phyloP scores from a whole-genome alignment of 2,888 invertebrate genomes.

The Hedya salicella region DNA sequence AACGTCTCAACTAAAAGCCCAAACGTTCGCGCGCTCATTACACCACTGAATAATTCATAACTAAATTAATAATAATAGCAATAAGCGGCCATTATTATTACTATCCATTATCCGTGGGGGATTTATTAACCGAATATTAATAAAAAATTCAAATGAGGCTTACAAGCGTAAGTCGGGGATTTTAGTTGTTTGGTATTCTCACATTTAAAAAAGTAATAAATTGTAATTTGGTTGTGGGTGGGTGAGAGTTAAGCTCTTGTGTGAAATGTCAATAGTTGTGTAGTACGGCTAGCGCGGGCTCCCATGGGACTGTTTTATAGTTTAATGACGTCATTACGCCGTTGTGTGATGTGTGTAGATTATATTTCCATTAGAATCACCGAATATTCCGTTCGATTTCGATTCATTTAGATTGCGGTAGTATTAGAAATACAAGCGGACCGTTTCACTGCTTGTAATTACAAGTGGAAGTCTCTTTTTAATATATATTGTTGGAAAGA shows the following conservation, averaged over 20 bases:
- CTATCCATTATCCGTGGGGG: slow-evolving; percentile 47
- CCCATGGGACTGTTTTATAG: slow-evolving; percentile 29
- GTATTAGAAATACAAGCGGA: too few species aligned
- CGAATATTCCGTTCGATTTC: too few species aligned
- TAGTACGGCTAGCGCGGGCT: slow-evolving; percentile 30
- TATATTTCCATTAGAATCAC: neutral
- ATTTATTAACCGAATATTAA: slow-evolving; percentile 71
- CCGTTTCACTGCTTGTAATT: too few species aligned
- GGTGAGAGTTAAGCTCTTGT: slow-evolving; percentile 57
- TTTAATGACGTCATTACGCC: slow-evolving; percentile 25
- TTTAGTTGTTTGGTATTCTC: slow-evolving; percentile 77
- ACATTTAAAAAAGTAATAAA: slow-evolving; percentile 58
- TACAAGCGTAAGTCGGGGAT: slow-evolving; percentile 73
- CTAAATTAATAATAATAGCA: slow-evolving; percentile 79
- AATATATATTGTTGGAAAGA: too few species aligned
- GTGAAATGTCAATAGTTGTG: slow-evolving; percentile 65
- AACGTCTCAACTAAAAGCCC: slow-evolving; percentile 32
- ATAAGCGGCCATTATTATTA: slow-evolving; percentile 57
- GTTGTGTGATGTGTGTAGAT: neutral
- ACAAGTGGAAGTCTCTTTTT: too few species aligned
- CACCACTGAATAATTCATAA: slow-evolving; percentile 76
- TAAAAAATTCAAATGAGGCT: slow-evolving; percentile 82
- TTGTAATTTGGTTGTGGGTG: slow-evolving; percentile 57
- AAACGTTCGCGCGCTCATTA: slow-evolving; percentile 46
- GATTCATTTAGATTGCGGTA: too few species aligned